Evolutionary conservation across 1,140 invertebrate genomes (phyloP), one percentile per base, ranked within the genome.

Genomic region (Nymphalis io): DNA sequence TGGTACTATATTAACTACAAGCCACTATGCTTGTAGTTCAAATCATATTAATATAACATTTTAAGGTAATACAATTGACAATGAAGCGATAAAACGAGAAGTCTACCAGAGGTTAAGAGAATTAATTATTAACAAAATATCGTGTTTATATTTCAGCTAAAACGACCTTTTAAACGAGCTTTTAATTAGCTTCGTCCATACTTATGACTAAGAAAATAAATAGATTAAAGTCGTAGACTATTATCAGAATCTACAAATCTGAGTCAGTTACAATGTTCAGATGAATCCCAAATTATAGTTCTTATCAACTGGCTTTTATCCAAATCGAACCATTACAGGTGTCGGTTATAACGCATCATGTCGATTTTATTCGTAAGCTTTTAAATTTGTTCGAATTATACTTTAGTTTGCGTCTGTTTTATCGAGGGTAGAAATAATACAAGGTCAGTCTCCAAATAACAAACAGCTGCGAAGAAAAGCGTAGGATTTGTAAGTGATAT

Each of bases 361-460:
- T 55, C 23, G 46, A 40, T 55, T 59, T 66, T 16, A 33, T 58
- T 16, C 20, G 39, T 59, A 16, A 33, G 21, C 51, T 66, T 66
- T 66, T 55, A 65, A 40, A 57, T 33, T 58, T 46, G 23, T 59
- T 4, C 53, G 63, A 46, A 59, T 27, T 57, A 64, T 66, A 66
- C 46, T 46, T 58, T 46, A 44, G 55, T 66, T 39, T 53, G 55
- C 55, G 40, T 66, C 63, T 66, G 63, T 20, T 58, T 27, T 58
- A 66, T 66, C 63, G 53, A 33, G 40, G 63, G 55, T 66, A 46
- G 63, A 66, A 66, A 66, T 66, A 66, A 66, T 44, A 59, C 63
- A 66, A 66, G 63, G 63, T 58, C 63, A 18, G 39, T 66, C 63
- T 40, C 27, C 63, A 59, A 58, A 66, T 66, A 58, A 64, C 62